Evolutionary conservation across 2,113 vertebrate genomes (phyloP).

Genomic region (Crypturellus undulatus): DNA sequence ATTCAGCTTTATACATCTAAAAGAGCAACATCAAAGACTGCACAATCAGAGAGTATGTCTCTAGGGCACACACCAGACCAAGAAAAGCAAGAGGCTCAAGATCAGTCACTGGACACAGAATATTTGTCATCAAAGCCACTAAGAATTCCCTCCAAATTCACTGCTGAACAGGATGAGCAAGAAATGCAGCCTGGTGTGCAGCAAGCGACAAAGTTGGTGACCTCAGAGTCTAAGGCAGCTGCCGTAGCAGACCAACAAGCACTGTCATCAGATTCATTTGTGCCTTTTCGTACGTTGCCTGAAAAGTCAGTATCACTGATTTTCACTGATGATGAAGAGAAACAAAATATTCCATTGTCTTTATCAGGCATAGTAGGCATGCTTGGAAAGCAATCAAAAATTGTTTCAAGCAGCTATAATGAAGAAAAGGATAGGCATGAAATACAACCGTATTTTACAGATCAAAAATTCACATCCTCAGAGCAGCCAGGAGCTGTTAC

Average conservation of each 20-base stretch:
- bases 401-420: background rate
- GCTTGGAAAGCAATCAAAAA: background rate
- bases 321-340: conserved; percentile 30
- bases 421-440: background rate
- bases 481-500: background rate
- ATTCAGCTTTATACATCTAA: background rate
- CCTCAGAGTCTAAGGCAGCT: background rate
- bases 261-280: background rate
- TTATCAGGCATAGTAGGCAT: background rate
- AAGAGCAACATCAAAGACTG: background rate
- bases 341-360: conserved; percentile 23
- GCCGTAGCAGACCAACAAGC: background rate
- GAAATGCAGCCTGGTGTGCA: background rate
- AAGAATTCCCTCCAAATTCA: background rate
- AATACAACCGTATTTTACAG: conserved; percentile 12
- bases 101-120: background rate
- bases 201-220: background rate
- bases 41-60: background rate
- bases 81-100: background rate
- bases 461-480: background rate
- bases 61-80: background rate
- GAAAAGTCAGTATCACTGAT: background rate
- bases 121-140: conserved; percentile 35
- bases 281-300: background rate
- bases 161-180: background rate